A percentile compares a stretch with the other conserved stretches of the same genome.
Evolutionary conservation across 2,888 invertebrate species (phyloP).

Genomic region (Orchestes rusci): DNA sequence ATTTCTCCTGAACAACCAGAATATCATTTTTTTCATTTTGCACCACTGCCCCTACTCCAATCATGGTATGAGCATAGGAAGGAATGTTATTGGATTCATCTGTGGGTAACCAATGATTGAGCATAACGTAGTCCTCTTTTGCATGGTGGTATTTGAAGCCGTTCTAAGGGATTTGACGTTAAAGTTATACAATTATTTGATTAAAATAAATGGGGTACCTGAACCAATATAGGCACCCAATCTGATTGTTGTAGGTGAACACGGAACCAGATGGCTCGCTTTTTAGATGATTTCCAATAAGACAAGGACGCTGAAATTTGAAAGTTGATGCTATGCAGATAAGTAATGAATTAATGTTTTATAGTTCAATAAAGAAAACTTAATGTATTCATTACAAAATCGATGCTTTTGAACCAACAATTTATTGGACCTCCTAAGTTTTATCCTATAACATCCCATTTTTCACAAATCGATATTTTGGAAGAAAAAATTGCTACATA

Average conservation of each 20-base stretch:
- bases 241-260: constrained; percentile 61
- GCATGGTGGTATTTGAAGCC: constrained; percentile 88
- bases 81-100: constrained; percentile 59
- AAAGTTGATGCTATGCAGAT: not conserved
- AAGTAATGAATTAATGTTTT: not conserved
- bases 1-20: constrained; percentile 73
- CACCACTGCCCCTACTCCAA: constrained; percentile 83
- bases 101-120: constrained; percentile 73
- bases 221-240: constrained; percentile 69
- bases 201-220: constrained; percentile 44
- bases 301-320: constrained; percentile 57
- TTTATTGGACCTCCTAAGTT: too few species aligned
- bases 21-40: constrained; percentile 70
- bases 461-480: too few species aligned
- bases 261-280: constrained; percentile 75
- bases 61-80: constrained; percentile 69
- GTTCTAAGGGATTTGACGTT: constrained; percentile 45
- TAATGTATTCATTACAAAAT: too few species aligned
- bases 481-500: too few species aligned
- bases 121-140: constrained; percentile 66
- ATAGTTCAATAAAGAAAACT: too few species aligned
- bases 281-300: constrained; percentile 57
- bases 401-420: too few species aligned
- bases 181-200: not conserved
- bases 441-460: too few species aligned